These are phyloP conservation scores for Sapayoa aenigma DNA, from an alignment of 2,113 vertebrate genomes.

Conservation along the genomic window DNA sequence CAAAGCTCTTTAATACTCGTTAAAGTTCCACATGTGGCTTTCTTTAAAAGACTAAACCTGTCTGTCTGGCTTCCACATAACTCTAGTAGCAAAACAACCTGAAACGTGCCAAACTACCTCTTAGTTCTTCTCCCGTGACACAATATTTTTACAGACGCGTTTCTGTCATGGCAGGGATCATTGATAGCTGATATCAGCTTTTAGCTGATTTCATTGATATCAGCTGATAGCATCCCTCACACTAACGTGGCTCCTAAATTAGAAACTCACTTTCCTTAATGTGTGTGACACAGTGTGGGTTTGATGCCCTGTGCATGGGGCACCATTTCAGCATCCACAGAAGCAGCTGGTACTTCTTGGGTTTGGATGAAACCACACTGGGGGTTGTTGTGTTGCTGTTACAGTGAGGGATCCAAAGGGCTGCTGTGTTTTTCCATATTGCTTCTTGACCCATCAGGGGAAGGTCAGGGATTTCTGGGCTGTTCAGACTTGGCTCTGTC, in stretches of 20 bases:
- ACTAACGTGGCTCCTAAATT: accelerated
- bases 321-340: neutral
- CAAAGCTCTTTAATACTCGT: neutral
- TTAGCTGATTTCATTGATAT: too few relatives aligned
- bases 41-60: neutral
- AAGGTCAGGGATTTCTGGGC: neutral
- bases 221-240: neutral
- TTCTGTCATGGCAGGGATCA: neutral
- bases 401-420: neutral
- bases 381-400: neutral
- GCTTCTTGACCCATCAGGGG: neutral
- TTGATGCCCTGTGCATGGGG: neutral
- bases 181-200: too few relatives aligned
- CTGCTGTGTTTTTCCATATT: neutral
- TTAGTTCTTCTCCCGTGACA: neutral
- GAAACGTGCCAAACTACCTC: neutral
- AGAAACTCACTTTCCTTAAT: neutral
- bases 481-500: neutral
- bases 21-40: neutral
- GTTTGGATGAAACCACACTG: neutral
- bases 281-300: neutral
- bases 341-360: neutral
- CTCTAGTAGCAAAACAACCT: neutral
- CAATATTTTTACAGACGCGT: neutral
- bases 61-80: neutral